These are phyloP conservation scores for Epirrhoe tristata DNA, from an alignment of 2,888 invertebrate species.

Conservation along the genomic window DNA sequence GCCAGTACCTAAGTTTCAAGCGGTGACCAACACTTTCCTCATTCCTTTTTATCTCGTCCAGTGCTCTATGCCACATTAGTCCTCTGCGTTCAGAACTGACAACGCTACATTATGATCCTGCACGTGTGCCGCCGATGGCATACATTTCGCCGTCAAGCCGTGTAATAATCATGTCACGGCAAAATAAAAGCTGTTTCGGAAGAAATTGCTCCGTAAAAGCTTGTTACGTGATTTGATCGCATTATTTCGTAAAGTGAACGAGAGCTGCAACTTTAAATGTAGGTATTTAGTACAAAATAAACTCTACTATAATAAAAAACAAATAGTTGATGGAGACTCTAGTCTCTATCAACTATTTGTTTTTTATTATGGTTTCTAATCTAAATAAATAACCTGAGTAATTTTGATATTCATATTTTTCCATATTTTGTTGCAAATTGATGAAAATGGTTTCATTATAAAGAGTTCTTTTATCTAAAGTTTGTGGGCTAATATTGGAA, in stretches of 20 bases:
- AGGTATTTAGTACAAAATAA: too few relatives aligned
- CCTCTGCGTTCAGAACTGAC: slow-evolving; percentile 24
- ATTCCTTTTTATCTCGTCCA: neutral
- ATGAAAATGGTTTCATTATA: too few relatives aligned
- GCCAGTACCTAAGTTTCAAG: neutral
- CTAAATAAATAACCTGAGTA: too few relatives aligned
- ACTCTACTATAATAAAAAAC: too few relatives aligned
- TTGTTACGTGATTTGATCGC: slow-evolving; percentile 15
- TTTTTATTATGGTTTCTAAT: too few relatives aligned
- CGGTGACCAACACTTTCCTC: neutral
- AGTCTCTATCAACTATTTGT: too few relatives aligned
- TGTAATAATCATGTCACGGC: slow-evolving; percentile 30
- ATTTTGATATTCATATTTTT: too few relatives aligned
- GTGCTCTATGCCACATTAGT: slow-evolving; percentile 6
- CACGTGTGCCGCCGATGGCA: slow-evolving; percentile 35
- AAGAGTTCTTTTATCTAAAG: too few relatives aligned
- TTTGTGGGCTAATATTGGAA: too few relatives aligned
- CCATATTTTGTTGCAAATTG: too few relatives aligned
- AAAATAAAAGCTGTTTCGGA: slow-evolving; percentile 23
- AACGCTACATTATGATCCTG: slow-evolving; percentile 26
- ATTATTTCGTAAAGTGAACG: slow-evolving; percentile 6
- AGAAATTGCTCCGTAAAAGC: slow-evolving; percentile 34
- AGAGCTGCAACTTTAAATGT: neutral
- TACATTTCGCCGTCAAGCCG: slow-evolving; percentile 32
- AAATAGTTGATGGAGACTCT: too few relatives aligned